These are phyloP conservation scores for Sebastiscus albofasciatus DNA, from an alignment of 2,797 vertebrate genomes.

Conservation along the genomic window DNA sequence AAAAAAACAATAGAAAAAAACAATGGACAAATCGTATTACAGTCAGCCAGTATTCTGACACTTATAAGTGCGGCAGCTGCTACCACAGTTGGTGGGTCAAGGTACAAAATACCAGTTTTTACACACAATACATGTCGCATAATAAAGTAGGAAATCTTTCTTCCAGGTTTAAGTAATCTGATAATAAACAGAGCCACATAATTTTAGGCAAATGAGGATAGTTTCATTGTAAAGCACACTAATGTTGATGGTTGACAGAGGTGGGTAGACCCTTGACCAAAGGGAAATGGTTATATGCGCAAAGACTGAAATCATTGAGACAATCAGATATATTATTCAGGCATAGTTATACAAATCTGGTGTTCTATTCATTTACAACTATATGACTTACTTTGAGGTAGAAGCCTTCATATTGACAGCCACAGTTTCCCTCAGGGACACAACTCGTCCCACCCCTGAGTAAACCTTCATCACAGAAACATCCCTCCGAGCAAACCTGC, in stretches of 20 bases:
- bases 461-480: constrained; percentile 76
- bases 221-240: no score
- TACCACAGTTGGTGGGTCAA: not conserved
- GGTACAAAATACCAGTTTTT: not conserved
- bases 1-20: not conserved
- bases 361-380: not conserved
- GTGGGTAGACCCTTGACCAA: not conserved
- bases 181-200: not conserved
- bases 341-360: not conserved
- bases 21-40: not conserved
- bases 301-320: not conserved
- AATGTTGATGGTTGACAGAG: no score
- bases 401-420: constrained; percentile 72
- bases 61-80: no score
- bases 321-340: not conserved
- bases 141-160: not conserved
- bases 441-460: constrained; percentile 66
- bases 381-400: constrained; percentile 67
- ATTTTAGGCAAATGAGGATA: no score
- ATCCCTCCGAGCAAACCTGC: constrained; percentile 75
- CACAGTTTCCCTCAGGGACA: constrained; percentile 69
- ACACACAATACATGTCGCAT: not conserved
- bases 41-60: no score
- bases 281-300: not conserved
- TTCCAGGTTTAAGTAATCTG: not conserved